Base-by-base conservation (phyloP, 2,113 vertebrate species). In the Rhea americana region DNA sequence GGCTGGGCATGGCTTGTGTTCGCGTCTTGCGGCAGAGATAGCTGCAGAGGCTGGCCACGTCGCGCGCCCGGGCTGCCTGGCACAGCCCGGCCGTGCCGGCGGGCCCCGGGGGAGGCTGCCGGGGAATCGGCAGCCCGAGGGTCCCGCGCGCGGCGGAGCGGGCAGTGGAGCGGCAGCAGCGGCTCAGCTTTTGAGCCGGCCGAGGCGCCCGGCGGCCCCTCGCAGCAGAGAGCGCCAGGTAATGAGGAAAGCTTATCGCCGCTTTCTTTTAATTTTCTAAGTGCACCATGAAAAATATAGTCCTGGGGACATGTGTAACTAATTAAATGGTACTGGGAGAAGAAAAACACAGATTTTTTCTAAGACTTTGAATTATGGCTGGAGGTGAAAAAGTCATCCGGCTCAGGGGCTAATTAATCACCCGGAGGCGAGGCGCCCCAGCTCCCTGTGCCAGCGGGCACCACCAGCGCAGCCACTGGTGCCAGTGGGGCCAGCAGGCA, bases 371-470 rank as follows among this genome's bases (percentile, higher is more conserved):
- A 96, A 95, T 95, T 94, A 91, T 89, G 84, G 56, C 93, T 95
- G 92, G 93, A 93, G 97, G 93, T 95, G 95, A 94, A 93, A 87
- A 81, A 96, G 93, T 71, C 87, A 53, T 94, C 86, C 56, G 80
- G 95, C 94, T 93, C 89, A 19, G 82, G 93, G 91, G 78, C 92
- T 94, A 89, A 94, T 96, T 93, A 94, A 95, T 95, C 94, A 95
- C 78, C 50, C 50, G 18, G 93, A 94, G 96, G 92, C 90, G 94
- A 90, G 93, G 93, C 91, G 81, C 68, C 82, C 91, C 0, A 0
- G 85, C 37, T 92, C 72, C 77, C 59, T n/a, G 20, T 65, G 67
- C 76, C 61, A 87, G 50, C 2, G 9, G 77, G 50, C 35, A 11
- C 22, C 2, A 2, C 25, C 66, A 81, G 79, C 15, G 0, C 50